phyloP scores from a whole-genome alignment of 2,888 invertebrate genomes.

The Schrankia costaestrigalis region DNA sequence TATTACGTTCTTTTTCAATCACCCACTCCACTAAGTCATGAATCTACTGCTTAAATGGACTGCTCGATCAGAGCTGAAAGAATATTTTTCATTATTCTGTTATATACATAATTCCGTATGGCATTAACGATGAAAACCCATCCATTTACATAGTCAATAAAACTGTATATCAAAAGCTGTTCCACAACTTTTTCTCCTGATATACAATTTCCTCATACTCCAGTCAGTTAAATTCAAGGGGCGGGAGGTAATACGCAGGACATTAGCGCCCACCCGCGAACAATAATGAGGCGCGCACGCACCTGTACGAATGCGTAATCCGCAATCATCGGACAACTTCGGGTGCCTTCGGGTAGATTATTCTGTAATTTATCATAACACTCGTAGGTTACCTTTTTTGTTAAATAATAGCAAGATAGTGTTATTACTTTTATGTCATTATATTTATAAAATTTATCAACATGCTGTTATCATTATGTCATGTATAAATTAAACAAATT shows the following conservation, averaged over 20 bases:
- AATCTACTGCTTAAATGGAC: no score
- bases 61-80: no score
- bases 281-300: constrained; percentile 38
- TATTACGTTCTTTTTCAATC: no score
- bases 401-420: constrained; percentile 2
- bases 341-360: constrained; percentile 30
- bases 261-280: constrained; percentile 57
- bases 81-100: no score
- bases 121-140: no score
- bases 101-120: no score
- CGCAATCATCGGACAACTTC: constrained; percentile 28
- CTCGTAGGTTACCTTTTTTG: constrained; percentile 6
- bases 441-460: no score
- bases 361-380: constrained; percentile 29
- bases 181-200: constrained; percentile 3
- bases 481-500: no score
- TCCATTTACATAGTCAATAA: background rate
- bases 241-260: constrained; percentile 33
- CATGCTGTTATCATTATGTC: no score
- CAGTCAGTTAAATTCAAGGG: constrained; percentile 32
- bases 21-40: no score
- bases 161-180: constrained; percentile 4
- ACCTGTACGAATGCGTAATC: constrained; percentile 35
- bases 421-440: no score
- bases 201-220: constrained; percentile 18